Evolutionary conservation across 2,797 vertebrate genomes (phyloP).

Genomic region (Mormyrus proboscirostris): DNA sequence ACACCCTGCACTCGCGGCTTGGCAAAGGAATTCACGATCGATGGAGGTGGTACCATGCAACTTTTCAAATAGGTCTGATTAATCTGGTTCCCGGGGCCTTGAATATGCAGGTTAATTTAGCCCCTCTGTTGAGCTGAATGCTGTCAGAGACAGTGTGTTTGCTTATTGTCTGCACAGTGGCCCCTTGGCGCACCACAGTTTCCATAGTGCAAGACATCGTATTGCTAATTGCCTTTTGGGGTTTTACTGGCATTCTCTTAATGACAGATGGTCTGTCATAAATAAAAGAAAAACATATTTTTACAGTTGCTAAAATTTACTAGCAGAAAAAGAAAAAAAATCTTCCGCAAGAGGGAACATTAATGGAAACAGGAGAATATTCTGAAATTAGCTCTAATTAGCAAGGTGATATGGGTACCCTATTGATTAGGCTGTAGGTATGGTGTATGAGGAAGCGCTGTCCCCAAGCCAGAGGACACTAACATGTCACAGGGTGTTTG

Average conservation of each 20-base stretch:
- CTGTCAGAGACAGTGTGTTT: not conserved
- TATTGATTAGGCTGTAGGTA: not conserved
- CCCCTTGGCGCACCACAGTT: not conserved
- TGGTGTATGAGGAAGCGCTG: not conserved
- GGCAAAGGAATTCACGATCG: not conserved
- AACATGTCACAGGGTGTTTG: not conserved
- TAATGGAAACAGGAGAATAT: slow-evolving; percentile 8
- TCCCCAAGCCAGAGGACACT: not conserved
- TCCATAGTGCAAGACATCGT: not conserved
- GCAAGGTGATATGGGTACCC: not conserved
- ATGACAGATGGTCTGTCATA: not conserved
- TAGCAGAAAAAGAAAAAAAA: not conserved
- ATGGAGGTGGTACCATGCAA: not conserved
- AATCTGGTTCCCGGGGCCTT: not conserved
- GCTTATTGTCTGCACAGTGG: not conserved
- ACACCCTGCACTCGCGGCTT: not conserved
- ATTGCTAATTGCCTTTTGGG: not conserved
- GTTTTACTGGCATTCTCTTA: not conserved
- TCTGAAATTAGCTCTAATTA: not conserved
- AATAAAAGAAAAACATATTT: not conserved
- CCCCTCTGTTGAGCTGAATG: not conserved
- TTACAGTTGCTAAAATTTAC: not conserved
- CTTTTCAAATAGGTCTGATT: slow-evolving; percentile 4
- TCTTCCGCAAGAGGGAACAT: not conserved
- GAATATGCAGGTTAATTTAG: not conserved